Conservation (phyloP, 2,888 invertebrate genomes). For the Caenorhabditis doughertyi region DNA sequence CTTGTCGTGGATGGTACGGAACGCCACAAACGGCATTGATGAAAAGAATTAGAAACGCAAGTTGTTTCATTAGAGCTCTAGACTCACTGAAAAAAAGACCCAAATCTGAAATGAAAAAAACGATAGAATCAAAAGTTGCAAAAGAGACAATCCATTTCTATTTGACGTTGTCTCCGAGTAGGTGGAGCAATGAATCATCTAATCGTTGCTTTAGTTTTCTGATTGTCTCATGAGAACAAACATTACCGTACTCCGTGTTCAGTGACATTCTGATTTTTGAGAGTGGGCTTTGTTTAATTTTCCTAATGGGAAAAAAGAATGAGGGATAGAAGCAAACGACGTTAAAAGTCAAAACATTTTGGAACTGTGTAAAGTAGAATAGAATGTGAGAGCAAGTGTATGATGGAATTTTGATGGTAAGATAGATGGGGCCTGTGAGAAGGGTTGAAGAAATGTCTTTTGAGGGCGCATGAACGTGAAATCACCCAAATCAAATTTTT, state of each 20-base stretch:
- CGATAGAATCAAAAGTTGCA: too few relatives aligned
- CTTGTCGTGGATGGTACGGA: conserved; percentile 6
- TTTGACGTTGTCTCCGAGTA: background rate
- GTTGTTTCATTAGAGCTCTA: background rate
- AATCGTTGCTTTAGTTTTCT: conserved; percentile 2
- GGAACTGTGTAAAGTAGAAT: too few relatives aligned
- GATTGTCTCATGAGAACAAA: conserved; percentile 8
- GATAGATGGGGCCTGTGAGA: too few relatives aligned
- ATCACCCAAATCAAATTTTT: too few relatives aligned
- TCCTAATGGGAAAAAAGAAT: background rate
- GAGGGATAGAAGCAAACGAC: background rate
- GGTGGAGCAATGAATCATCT: conserved; percentile 49
- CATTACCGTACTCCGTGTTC: background rate
- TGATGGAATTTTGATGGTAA: too few relatives aligned
- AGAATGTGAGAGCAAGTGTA: too few relatives aligned
- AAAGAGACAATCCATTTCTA: background rate
- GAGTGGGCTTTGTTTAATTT: conserved; percentile 1
- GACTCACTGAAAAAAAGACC: too few relatives aligned
- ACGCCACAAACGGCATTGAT: background rate
- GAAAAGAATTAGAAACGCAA: background rate
- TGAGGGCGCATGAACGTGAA: too few relatives aligned
- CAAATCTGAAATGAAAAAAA: too few relatives aligned
- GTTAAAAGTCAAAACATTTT: too few relatives aligned
- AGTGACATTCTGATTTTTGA: background rate
- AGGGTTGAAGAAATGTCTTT: too few relatives aligned